A percentile compares a stretch with the other conserved stretches of the same genome.
Evolutionary conservation across 2,797 vertebrate genomes (phyloP).

Genomic region (Sebastes nivosus): DNA sequence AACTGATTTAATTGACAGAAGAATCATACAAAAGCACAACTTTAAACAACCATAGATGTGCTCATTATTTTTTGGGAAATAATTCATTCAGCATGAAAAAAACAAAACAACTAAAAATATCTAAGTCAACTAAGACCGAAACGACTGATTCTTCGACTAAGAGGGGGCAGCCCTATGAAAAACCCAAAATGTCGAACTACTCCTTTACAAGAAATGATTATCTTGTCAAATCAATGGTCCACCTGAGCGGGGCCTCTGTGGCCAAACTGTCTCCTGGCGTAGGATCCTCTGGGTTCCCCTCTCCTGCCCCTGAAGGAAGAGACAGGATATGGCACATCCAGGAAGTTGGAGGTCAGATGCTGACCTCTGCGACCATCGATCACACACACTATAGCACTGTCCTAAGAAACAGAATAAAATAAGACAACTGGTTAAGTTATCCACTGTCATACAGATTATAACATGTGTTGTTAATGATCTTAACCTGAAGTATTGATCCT

Average conservation of each 20-base stretch:
- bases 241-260: slow-evolving; percentile 84
- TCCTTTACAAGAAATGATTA: neutral
- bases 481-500: slow-evolving; percentile 81
- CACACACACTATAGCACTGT: slow-evolving; percentile 82
- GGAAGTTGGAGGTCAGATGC: slow-evolving; percentile 55
- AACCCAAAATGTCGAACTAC: neutral
- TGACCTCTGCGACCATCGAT: slow-evolving; percentile 76
- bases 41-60: no score
- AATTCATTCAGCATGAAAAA: no score
- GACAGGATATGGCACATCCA: slow-evolving; percentile 57
- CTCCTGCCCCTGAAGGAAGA: slow-evolving; percentile 67
- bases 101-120: no score
- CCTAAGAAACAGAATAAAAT: slow-evolving; percentile 61
- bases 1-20: no score
- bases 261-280: slow-evolving; percentile 69
- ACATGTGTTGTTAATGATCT: neutral
- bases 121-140: no score
- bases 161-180: neutral
- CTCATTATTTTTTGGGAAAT: no score
- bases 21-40: no score
- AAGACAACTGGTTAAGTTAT: neutral
- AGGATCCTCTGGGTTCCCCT: slow-evolving; percentile 64
- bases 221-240: neutral
- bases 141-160: no score
- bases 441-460: neutral